Percentiles rank a stretch among this genome's conserved stretches.
These are phyloP conservation scores for Ctenoplectra terminalis DNA, from an alignment of 1,140 invertebrate species.

Conservation along the genomic window DNA sequence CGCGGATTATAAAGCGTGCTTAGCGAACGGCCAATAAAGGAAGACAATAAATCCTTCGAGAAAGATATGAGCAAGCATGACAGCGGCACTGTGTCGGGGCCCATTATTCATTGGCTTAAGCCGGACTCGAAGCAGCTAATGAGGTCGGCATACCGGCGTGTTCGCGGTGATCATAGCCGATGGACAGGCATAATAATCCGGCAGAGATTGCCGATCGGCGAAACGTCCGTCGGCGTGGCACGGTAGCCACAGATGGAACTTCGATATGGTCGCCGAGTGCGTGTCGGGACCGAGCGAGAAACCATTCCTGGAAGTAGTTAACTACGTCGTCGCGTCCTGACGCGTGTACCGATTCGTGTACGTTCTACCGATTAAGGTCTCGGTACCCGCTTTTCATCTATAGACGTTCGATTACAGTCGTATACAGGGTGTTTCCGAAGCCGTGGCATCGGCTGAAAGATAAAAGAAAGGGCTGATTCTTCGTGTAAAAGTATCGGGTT, in stretches of 20 bases:
- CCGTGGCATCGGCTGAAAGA: no score
- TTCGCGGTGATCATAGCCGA: constrained; percentile 66
- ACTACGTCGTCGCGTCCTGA: constrained; percentile 66
- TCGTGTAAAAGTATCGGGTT: no score
- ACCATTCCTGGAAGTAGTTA: constrained; percentile 69
- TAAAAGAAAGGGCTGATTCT: no score
- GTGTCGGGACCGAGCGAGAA: constrained; percentile 53
- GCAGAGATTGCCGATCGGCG: constrained; percentile 69
- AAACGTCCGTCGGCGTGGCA: constrained; percentile 66
- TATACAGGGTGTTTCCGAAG: no score
- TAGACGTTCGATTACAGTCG: no score
- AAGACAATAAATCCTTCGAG: constrained; percentile 63
- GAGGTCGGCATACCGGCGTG: constrained; percentile 69
- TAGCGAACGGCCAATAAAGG: constrained; percentile 60
- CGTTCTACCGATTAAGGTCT: constrained; percentile 51
- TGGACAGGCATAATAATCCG: constrained; percentile 72
- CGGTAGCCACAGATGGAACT: constrained; percentile 67
- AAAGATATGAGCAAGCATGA: constrained; percentile 65
- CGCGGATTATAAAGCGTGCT: constrained; percentile 27
- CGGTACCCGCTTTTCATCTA: no score
- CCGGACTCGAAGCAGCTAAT: constrained; percentile 63
- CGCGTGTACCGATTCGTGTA: constrained; percentile 65
- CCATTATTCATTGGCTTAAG: constrained; percentile 70
- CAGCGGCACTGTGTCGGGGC: constrained; percentile 54
- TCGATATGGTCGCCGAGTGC: constrained; percentile 63